Evolutionary conservation across 2,797 vertebrate genomes (phyloP).

Genomic region (Galaxias olidus): DNA sequence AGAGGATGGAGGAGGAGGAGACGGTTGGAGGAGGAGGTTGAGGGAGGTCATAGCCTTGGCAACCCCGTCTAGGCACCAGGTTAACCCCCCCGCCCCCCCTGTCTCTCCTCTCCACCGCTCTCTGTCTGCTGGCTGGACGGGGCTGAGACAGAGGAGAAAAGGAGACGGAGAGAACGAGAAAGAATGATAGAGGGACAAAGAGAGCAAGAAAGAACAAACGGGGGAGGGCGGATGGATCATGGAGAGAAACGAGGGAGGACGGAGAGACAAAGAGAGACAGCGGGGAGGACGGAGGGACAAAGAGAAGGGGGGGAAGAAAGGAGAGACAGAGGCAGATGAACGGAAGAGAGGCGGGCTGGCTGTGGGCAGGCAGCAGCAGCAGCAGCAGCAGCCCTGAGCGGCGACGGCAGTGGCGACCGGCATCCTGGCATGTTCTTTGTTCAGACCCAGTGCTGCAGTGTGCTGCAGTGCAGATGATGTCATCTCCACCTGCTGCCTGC

Average conservation of each 20-base stretch:
- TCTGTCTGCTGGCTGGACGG: constrained; percentile 2
- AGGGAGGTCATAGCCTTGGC: constrained; percentile 50
- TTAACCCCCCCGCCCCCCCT: constrained; percentile 27
- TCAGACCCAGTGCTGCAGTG: constrained; percentile 84
- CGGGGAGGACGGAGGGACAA: not conserved
- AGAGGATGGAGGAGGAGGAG: constrained; percentile 24
- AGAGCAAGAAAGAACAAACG: not conserved
- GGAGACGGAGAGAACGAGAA: constrained; percentile 10
- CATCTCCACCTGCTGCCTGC: constrained; percentile 81
- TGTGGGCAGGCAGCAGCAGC: too few species aligned
- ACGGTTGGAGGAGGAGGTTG: too few species aligned
- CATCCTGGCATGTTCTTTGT: constrained; percentile 83
- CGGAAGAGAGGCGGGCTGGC: too few species aligned
- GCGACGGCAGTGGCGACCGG: constrained; percentile 60
- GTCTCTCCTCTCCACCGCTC: constrained; percentile 22
- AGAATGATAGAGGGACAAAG: not conserved
- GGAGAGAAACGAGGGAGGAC: not conserved
- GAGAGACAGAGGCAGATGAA: too few species aligned
- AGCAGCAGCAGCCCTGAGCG: too few species aligned
- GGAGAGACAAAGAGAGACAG: not conserved
- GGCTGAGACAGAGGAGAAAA: not conserved
- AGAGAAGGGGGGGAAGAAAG: too few species aligned
- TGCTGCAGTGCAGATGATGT: constrained; percentile 88
- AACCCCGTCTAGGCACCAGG: constrained; percentile 40
- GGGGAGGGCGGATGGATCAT: constrained; percentile 19